phyloP scores from a whole-genome alignment of 2,113 vertebrate species.

The Tautogolabrus adspersus region DNA sequence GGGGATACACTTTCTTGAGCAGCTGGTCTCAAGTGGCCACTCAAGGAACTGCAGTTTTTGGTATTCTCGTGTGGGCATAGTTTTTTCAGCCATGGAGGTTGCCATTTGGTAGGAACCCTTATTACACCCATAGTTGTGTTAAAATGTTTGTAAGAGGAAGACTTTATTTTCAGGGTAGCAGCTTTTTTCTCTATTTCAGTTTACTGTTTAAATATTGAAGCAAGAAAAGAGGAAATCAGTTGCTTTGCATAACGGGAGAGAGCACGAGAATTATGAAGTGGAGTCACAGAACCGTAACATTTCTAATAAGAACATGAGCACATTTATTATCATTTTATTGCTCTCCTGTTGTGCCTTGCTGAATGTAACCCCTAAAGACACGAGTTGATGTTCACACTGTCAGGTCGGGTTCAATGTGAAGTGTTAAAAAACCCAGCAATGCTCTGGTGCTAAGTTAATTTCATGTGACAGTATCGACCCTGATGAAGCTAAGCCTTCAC shows the following conservation, averaged over 20 bases:
- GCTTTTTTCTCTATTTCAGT: neutral
- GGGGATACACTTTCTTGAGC: neutral
- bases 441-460: conserved; percentile 14
- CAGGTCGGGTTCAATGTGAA: neutral
- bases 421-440: conserved; percentile 23
- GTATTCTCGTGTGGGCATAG: too few relatives aligned
- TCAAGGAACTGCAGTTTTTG: too few relatives aligned
- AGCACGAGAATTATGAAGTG: conserved; percentile 7
- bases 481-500: conserved; percentile 8
- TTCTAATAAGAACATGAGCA: neutral
- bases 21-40: neutral
- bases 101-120: too few relatives aligned
- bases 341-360: neutral
- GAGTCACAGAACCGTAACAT: neutral
- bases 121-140: too few relatives aligned
- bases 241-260: neutral
- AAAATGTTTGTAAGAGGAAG: neutral
- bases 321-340: neutral
- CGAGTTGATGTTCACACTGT: conserved; percentile 43
- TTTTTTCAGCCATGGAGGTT: too few relatives aligned
- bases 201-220: conserved; percentile 8
- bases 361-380: conserved; percentile 12
- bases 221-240: neutral
- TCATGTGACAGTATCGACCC: conserved; percentile 24
- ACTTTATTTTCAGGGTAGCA: neutral